Evolutionary conservation across 2,888 invertebrate genomes (phyloP).

Genomic region (Drosophila phalerata): DNA sequence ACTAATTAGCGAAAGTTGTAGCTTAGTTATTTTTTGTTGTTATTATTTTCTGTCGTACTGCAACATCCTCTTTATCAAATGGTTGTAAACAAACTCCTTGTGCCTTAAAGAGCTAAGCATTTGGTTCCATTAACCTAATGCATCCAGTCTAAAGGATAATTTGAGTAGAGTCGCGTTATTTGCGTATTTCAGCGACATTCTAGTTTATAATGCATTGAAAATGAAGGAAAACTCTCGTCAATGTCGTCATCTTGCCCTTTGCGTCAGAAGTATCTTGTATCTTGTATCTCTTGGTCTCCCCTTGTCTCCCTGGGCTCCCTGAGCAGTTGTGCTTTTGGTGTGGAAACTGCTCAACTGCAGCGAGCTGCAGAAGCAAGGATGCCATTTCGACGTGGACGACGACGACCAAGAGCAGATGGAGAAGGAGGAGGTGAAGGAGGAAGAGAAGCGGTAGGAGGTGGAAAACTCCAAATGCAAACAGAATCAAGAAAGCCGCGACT

Average conservation of each 20-base stretch:
- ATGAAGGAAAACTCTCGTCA: conserved; percentile 26
- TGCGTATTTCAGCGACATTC: conserved; percentile 43
- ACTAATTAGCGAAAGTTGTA: no score
- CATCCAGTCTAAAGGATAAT: not conserved
- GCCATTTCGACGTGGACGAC: conserved; percentile 36
- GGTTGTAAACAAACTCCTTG: not conserved
- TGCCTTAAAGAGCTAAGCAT: not conserved
- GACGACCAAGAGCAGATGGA: not conserved
- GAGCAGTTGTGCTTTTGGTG: conserved; percentile 74
- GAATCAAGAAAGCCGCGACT: conserved; percentile 55
- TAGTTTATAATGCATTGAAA: conserved; percentile 63
- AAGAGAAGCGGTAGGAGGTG: conserved; percentile 4
- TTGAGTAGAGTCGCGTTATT: conserved; percentile 22
- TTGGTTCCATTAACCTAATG: conserved; percentile 38
- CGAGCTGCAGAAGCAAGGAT: conserved; percentile 35
- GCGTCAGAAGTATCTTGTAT: conserved; percentile 1
- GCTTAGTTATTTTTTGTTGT: not conserved
- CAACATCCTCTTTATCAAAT: not conserved
- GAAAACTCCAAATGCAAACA: conserved; percentile 63
- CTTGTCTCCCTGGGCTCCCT: conserved; percentile 26
- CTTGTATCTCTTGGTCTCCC: conserved; percentile 14
- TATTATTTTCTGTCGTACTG: not conserved
- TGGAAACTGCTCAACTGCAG: conserved; percentile 74
- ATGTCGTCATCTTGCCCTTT: conserved; percentile 16
- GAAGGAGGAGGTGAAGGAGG: no score